A percentile compares a stretch with the other conserved stretches of the same genome.
phyloP scores from a whole-genome alignment of 2,797 vertebrate species.

The Myotis vivesi region DNA sequence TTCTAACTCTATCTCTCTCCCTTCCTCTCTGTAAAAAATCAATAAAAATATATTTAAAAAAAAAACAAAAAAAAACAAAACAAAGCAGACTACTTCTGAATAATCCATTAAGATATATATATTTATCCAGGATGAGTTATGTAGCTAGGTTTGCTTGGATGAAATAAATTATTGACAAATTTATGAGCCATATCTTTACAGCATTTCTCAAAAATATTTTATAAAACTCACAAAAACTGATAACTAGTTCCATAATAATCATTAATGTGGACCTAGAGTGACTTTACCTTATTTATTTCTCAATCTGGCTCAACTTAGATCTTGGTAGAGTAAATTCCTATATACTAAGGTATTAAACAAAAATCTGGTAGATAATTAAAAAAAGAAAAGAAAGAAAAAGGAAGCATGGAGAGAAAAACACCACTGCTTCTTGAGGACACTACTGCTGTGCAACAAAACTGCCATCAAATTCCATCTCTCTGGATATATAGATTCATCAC shows the following conservation, averaged over 20 bases:
- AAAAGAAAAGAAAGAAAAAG: neutral
- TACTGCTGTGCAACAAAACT: neutral
- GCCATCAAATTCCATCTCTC: neutral
- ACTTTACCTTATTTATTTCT: neutral
- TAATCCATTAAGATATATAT: neutral
- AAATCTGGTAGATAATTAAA: neutral
- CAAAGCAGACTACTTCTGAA: constrained; percentile 20
- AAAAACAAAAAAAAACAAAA: too few relatives aligned
- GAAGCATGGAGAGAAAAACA: neutral
- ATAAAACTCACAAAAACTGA: neutral
- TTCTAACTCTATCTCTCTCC: too few relatives aligned
- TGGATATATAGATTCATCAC: neutral
- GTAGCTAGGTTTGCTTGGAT: neutral
- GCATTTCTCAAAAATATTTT: constrained; percentile 42
- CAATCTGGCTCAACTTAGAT: neutral
- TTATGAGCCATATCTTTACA: constrained; percentile 24
- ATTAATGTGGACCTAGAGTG: neutral
- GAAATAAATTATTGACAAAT: constrained; percentile 35
- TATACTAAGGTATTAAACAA: neutral
- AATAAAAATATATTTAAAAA: too few relatives aligned
- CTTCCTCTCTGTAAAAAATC: too few relatives aligned
- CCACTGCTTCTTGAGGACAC: neutral
- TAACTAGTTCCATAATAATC: constrained; percentile 22
- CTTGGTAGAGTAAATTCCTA: constrained; percentile 8
- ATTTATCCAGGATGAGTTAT: neutral